Conservation (phyloP, 2,888 invertebrate species). For the Chloroclystis v-ata region DNA sequence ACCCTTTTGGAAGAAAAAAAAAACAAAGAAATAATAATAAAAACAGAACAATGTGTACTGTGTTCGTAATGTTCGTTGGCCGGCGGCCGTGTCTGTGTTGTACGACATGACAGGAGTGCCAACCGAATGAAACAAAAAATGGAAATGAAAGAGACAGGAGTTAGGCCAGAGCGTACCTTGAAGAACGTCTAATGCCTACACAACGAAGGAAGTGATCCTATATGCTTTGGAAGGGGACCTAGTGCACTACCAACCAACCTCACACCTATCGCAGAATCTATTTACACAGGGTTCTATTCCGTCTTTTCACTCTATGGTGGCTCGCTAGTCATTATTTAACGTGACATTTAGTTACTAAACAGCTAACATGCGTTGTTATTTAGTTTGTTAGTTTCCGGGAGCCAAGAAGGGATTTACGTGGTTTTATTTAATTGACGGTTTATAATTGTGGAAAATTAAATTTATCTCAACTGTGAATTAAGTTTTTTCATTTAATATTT, state of each 20-base stretch:
- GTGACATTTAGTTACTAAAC: slow-evolving; percentile 47
- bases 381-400: slow-evolving; percentile 54
- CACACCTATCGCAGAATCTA: slow-evolving; percentile 35
- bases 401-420: slow-evolving; percentile 58
- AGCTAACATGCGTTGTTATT: slow-evolving; percentile 58
- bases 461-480: slow-evolving; percentile 3
- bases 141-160: slow-evolving; percentile 43
- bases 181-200: slow-evolving; percentile 58
- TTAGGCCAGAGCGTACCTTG: slow-evolving; percentile 59
- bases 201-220: slow-evolving; percentile 58
- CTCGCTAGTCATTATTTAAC: slow-evolving; percentile 43
- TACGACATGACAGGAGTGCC: slow-evolving; percentile 69
- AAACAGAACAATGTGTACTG: slow-evolving; percentile 53
- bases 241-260: slow-evolving; percentile 40
- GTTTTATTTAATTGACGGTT: slow-evolving; percentile 36
- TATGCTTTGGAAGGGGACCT: slow-evolving; percentile 45
- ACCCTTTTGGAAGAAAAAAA: slow-evolving; percentile 48
- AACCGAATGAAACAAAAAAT: slow-evolving; percentile 46
- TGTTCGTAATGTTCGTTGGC: slow-evolving; percentile 61
- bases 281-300: slow-evolving; percentile 40
- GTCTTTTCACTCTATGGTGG: slow-evolving; percentile 54
- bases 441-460: slow-evolving; percentile 53
- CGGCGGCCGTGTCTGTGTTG: slow-evolving; percentile 54
- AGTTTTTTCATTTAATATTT: slow-evolving; percentile 37
- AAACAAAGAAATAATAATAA: slow-evolving; percentile 33